These are phyloP conservation scores for Agrochola circellaris DNA, from an alignment of 2,888 invertebrate genomes.

Conservation along the genomic window DNA sequence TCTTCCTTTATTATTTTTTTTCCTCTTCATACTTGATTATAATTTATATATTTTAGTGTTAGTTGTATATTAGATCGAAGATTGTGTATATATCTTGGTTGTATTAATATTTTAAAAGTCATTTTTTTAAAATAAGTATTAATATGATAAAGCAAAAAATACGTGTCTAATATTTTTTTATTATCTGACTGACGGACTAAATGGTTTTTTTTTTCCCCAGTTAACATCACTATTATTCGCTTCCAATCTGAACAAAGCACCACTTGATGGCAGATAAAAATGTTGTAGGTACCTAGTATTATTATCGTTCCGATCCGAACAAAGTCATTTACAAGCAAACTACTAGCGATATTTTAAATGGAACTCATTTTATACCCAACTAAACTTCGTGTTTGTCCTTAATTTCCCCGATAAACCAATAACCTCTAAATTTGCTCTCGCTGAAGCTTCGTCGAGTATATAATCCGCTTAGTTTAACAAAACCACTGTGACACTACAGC, in stretches of 20 bases:
- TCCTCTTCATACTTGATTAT: no score
- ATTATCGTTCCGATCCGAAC: neutral
- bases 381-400: slow-evolving; percentile 24
- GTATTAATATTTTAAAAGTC: no score
- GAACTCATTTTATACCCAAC: neutral
- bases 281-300: neutral
- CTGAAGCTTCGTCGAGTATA: neutral
- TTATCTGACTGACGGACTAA: no score
- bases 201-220: no score
- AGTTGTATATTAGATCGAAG: no score
- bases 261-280: neutral
- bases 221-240: no score
- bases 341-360: neutral
- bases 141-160: no score
- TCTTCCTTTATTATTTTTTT: no score
- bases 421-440: slow-evolving; percentile 10
- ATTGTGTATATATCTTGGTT: no score
- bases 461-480: slow-evolving; percentile 36
- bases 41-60: no score
- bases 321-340: neutral
- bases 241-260: neutral
- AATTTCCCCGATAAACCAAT: slow-evolving; percentile 30
- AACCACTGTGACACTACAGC: slow-evolving; percentile 21
- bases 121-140: no score
- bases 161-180: no score